Evolutionary conservation across 1,140 invertebrate species (phyloP).

Genomic region (Camponotus floridanus): DNA sequence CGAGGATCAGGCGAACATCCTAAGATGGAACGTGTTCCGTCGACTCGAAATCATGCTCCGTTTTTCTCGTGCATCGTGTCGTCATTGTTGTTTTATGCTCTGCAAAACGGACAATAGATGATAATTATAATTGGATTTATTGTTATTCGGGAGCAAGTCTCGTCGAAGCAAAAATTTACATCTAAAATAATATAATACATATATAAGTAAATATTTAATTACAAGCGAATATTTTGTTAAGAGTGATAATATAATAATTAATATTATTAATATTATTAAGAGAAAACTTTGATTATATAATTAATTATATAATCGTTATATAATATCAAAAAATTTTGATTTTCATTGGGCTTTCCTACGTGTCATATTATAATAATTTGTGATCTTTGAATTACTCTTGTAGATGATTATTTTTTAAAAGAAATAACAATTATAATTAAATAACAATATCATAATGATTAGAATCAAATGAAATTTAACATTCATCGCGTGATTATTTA

Average conservation of each 20-base stretch:
- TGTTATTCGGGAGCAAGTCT: background rate
- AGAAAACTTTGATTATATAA: background rate
- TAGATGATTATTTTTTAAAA: background rate
- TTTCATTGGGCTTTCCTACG: background rate
- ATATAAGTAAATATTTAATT: background rate
- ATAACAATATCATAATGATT: background rate
- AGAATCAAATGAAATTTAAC: background rate
- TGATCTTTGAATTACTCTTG: background rate
- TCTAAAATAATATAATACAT: background rate
- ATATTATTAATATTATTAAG: background rate
- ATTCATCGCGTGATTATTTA: too few relatives aligned
- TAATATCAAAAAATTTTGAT: background rate
- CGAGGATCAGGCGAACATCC: constrained; percentile 83
- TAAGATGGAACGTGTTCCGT: constrained; percentile 31
- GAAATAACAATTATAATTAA: background rate
- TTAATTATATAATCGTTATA: too few relatives aligned
- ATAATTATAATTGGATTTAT: background rate
- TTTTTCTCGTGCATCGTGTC: constrained; percentile 17
- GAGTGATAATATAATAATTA: background rate
- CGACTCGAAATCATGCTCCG: constrained; percentile 12
- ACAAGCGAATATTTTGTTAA: background rate
- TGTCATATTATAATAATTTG: background rate
- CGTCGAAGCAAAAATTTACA: background rate
- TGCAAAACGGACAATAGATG: background rate
- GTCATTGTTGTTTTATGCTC: background rate